Percentiles rank a stretch among this genome's conserved stretches.
These are phyloP conservation scores for Gortyna flavago DNA, from an alignment of 2,888 invertebrate genomes.

Conservation along the genomic window DNA sequence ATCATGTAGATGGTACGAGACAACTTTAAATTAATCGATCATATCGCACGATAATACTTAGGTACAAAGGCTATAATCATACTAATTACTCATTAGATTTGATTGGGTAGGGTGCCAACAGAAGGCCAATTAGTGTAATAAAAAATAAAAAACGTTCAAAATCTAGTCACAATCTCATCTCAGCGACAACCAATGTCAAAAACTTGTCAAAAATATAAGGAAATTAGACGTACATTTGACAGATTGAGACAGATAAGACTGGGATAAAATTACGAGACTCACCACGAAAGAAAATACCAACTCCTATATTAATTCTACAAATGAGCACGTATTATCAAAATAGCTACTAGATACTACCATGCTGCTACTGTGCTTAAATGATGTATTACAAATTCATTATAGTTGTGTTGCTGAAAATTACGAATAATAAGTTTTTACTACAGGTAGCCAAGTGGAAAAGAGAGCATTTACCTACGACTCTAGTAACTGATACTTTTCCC, in stretches of 20 bases:
- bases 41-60: slow-evolving; percentile 22
- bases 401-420: neutral
- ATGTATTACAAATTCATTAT: neutral
- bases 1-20: slow-evolving; percentile 38
- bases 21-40: slow-evolving; percentile 21
- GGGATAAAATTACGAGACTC: no score
- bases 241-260: neutral
- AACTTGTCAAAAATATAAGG: no score
- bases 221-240: no score
- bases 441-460: neutral
- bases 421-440: neutral
- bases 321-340: neutral
- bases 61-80: neutral
- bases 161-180: neutral
- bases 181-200: no score
- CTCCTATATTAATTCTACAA: neutral
- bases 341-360: neutral
- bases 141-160: neutral
- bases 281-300: neutral
- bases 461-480: neutral
- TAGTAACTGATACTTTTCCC: neutral
- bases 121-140: neutral
- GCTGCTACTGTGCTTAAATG: neutral
- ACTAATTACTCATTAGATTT: neutral
- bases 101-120: neutral